Percentiles rank a stretch among this genome's conserved stretches.
Conservation (phyloP, 2,797 vertebrate species). For the Miichthys miiuy region DNA sequence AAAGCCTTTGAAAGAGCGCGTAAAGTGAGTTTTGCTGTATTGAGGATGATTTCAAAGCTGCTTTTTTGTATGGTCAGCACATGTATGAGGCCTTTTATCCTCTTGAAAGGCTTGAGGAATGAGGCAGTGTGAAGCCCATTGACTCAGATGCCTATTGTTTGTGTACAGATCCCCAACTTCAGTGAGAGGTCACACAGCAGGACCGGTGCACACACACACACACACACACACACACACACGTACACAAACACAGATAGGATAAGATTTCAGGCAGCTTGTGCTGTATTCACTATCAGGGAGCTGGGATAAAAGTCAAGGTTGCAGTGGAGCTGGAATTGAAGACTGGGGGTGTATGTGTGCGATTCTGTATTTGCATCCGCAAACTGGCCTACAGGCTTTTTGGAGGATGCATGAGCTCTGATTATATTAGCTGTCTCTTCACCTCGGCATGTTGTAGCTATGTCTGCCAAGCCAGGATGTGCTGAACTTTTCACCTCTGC, state of each 20-base stretch:
- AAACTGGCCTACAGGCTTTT: constrained; percentile 43
- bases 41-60: constrained; percentile 79
- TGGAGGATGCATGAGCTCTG: constrained; percentile 35
- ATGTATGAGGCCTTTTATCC: constrained; percentile 75
- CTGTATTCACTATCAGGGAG: constrained; percentile 34
- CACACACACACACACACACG: constrained; percentile 11
- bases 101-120: constrained; percentile 57
- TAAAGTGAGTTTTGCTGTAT: constrained; percentile 65
- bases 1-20: constrained; percentile 66
- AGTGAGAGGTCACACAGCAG: constrained; percentile 51
- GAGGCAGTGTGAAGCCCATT: constrained; percentile 53
- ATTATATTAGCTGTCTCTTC: constrained; percentile 61
- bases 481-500: constrained; percentile 72
- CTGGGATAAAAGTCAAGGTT: constrained; percentile 60
- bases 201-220: constrained; percentile 14
- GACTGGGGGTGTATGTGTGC: constrained; percentile 24
- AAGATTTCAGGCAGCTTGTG: constrained; percentile 48
- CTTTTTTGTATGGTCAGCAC: constrained; percentile 74
- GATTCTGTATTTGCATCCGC: constrained; percentile 22
- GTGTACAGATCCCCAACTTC: constrained; percentile 41
- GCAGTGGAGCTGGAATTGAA: constrained; percentile 20
- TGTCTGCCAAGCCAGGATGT: constrained; percentile 34
- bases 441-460: constrained; percentile 46
- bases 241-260: constrained; percentile 6
- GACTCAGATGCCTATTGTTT: constrained; percentile 68